Base-by-base conservation (phyloP, 2,797 vertebrate genomes). In the Morus bassanus region DNA sequence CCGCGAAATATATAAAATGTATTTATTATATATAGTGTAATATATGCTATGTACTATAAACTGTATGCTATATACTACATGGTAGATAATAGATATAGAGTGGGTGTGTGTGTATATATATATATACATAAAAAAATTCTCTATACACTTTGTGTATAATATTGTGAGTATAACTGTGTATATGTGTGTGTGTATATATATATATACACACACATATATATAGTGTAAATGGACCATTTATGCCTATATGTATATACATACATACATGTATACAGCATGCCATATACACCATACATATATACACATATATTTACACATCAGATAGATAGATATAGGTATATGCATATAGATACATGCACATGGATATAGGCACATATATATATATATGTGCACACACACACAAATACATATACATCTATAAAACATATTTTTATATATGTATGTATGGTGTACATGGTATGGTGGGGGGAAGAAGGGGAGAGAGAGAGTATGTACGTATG, bases 401-500 rank as follows among this genome's bases (percentile, higher is more conserved):
- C 7, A 41, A 5, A 54, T 9, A n/a, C 3, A n/a, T 11, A 30
- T 4, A 57, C 6, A 23, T 18, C 37, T 9, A 31, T 18, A 15
- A 56, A 31, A 4, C 2, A 9, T 45, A 16, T 53, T 57, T 70
- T 67, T 28, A 18, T 19, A 4, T 50, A 11, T 23, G 9, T 67
- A 18, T 64, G 6, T 13, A 5, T 50, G 35, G 15, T 33, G 13
- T 19, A 13, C 4, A 18, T 57, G 33, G 24, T 68, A 28, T 43
- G 35, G 10, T 9, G 53, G 23, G 39, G 15, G 28, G 13, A 11
- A 46, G 37, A 43, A 24, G n/a, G 61, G 30, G 24, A 27, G 17
- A 35, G 17, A 43, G 13, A 11, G n/a, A 11, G 3, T 14, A 2
- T 10, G 1, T 13, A 2, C 3, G 2, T 15, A 18, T 59, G 41